These are phyloP conservation scores for human (Homo sapiens) DNA, from an alignment of 2,113 vertebrate species.

Conservation along the genomic window DNA sequence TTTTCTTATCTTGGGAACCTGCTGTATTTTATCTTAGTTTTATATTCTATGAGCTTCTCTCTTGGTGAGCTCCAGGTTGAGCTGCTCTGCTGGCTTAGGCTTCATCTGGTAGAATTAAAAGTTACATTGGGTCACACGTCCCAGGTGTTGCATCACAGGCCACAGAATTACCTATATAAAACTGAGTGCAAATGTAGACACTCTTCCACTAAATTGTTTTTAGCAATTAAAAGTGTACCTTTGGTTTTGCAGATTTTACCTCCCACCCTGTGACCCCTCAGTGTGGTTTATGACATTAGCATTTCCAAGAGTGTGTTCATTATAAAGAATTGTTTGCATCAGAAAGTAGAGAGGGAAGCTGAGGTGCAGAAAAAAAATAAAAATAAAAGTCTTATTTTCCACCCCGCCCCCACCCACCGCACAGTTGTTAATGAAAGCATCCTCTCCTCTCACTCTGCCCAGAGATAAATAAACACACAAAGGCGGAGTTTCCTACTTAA, in stretches of 20 bases:
- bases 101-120: not conserved
- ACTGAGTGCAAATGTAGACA: not conserved
- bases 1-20: not conserved
- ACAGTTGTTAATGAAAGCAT: not conserved
- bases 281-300: not conserved
- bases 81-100: not conserved
- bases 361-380: not conserved
- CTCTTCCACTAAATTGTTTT: not conserved
- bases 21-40: not conserved
- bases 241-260: not conserved
- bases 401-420: rapidly evolving
- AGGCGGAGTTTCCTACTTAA: constrained; percentile 38
- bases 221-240: not conserved
- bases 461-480: not conserved
- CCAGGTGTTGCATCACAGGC: not conserved
- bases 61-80: not conserved
- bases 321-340: not conserved
- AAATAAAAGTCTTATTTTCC: not conserved
- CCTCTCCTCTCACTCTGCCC: not conserved
- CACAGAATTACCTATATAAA: not conserved
- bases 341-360: not conserved
- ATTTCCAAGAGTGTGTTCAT: not conserved
- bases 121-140: not conserved
- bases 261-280: not conserved
- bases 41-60: not conserved